A percentile compares a stretch with the other conserved stretches of the same genome.
phyloP scores from a whole-genome alignment of 2,113 vertebrate species.

The Lathamus discolor region DNA sequence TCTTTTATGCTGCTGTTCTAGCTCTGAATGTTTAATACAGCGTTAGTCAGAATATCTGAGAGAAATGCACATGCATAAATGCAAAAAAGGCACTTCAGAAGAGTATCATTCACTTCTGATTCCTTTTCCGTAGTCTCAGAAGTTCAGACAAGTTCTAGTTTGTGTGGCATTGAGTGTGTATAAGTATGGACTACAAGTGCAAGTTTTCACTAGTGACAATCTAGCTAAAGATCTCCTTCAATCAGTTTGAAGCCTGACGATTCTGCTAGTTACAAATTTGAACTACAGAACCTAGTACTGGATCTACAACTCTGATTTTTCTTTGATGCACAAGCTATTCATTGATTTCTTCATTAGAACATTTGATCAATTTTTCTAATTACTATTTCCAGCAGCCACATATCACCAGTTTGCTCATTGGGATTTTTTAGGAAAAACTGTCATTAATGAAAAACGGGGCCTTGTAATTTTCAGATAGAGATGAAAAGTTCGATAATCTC shows the following conservation, averaged over 20 bases:
- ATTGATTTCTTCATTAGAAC: constrained; percentile 2
- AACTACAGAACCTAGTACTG: neutral
- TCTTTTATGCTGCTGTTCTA: neutral
- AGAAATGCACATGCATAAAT: constrained; percentile 1
- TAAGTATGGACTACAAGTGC: neutral
- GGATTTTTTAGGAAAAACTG: neutral
- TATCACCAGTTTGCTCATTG: neutral
- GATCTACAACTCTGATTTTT: neutral
- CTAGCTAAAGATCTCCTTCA: neutral
- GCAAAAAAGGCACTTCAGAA: constrained; percentile 9
- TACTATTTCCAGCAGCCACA: neutral
- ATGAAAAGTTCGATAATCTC: neutral
- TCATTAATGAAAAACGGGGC: neutral
- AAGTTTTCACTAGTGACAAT: neutral
- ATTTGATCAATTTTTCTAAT: constrained; percentile 6
- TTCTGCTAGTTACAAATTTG: neutral
- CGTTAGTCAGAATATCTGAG: constrained; percentile 30
- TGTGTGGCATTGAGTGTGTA: neutral
- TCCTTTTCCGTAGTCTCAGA: neutral
- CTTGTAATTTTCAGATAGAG: neutral
- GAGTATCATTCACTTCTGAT: neutral
- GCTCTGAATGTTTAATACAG: constrained; percentile 22
- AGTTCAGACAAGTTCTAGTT: neutral
- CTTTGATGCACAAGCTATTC: neutral
- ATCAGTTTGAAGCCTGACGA: neutral